phyloP scores from a whole-genome alignment of 2,888 invertebrate species.

The Chaetoderma sp. region DNA sequence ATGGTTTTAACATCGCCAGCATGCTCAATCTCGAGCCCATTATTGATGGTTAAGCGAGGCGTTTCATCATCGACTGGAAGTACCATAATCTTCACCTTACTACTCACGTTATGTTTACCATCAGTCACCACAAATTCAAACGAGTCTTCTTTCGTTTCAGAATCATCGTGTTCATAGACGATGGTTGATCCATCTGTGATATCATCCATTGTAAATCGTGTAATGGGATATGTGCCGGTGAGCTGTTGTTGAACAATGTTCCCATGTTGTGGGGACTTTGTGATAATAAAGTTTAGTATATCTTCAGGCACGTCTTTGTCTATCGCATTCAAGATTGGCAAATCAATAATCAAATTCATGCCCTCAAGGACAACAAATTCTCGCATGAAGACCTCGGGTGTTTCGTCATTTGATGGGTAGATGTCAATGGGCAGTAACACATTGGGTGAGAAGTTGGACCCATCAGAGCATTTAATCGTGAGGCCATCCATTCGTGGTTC shows the following conservation, averaged over 20 bases:
- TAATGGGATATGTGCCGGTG: conserved; percentile 55
- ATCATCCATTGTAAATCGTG: conserved; percentile 61
- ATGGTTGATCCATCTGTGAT: conserved; percentile 60
- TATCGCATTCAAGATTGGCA: conserved; percentile 64
- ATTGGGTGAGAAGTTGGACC: conserved; percentile 59
- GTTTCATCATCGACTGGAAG: conserved; percentile 69
- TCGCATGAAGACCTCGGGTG: conserved; percentile 60
- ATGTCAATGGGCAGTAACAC: conserved; percentile 56
- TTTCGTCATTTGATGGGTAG: conserved; percentile 67
- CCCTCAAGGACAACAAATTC: conserved; percentile 69
- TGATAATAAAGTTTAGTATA: conserved; percentile 58
- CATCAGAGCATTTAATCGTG: conserved; percentile 65
- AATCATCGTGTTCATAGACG: conserved; percentile 68
- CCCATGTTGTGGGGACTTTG: conserved; percentile 57
- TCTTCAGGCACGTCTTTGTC: conserved; percentile 65
- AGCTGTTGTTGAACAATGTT: conserved; percentile 60
- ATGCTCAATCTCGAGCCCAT: conserved; percentile 64
- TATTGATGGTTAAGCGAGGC: conserved; percentile 65
- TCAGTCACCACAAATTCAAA: conserved; percentile 65
- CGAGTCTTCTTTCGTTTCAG: conserved; percentile 64
- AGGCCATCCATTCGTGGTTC: conserved; percentile 65
- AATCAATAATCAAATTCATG: conserved; percentile 64
- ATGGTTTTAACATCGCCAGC: conserved; percentile 60
- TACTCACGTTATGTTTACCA: conserved; percentile 61
- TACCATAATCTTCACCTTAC: conserved; percentile 61